Evolutionary conservation across 2,888 invertebrate genomes (phyloP).

Genomic region (Ophion ellenae): DNA sequence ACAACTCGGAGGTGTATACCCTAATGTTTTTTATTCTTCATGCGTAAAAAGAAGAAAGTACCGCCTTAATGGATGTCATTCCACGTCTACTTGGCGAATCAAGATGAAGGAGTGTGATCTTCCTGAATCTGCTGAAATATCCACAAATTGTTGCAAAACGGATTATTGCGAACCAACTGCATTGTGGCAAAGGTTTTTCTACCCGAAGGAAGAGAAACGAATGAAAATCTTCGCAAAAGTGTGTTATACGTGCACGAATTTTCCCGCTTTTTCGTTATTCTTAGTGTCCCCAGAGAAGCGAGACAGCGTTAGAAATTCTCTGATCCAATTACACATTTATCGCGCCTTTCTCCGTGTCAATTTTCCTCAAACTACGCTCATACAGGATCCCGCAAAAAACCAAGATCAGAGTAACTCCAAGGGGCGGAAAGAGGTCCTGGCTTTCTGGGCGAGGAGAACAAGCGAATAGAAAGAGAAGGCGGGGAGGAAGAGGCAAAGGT

Average conservation of each 20-base stretch:
- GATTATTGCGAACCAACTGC: too few species aligned
- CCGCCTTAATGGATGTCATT: too few species aligned
- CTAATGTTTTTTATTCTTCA: background rate
- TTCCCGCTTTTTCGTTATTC: background rate
- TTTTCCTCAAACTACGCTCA: background rate
- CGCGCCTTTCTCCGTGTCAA: background rate
- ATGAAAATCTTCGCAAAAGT: too few species aligned
- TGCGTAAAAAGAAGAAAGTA: too few species aligned
- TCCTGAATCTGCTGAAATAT: too few species aligned
- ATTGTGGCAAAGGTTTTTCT: too few species aligned
- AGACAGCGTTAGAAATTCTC: conserved; percentile 66
- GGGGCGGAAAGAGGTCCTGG: conserved; percentile 4
- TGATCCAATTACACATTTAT: conserved; percentile 73
- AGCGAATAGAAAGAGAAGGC: conserved; percentile 27
- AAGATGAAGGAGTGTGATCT: too few species aligned
- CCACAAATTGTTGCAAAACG: too few species aligned
- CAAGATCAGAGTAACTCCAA: conserved; percentile 21
- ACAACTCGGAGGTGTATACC: background rate
- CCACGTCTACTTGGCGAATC: too few species aligned
- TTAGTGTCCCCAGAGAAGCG: conserved; percentile 12
- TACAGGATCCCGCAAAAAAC: conserved; percentile 7
- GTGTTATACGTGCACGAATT: background rate
- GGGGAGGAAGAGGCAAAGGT: background rate
- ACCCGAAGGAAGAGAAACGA: too few species aligned
- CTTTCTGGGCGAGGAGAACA: conserved; percentile 12